Percentiles rank a stretch among this genome's conserved stretches.
These are phyloP conservation scores for Bellardia pandia DNA, from an alignment of 2,888 invertebrate genomes.

Conservation along the genomic window DNA sequence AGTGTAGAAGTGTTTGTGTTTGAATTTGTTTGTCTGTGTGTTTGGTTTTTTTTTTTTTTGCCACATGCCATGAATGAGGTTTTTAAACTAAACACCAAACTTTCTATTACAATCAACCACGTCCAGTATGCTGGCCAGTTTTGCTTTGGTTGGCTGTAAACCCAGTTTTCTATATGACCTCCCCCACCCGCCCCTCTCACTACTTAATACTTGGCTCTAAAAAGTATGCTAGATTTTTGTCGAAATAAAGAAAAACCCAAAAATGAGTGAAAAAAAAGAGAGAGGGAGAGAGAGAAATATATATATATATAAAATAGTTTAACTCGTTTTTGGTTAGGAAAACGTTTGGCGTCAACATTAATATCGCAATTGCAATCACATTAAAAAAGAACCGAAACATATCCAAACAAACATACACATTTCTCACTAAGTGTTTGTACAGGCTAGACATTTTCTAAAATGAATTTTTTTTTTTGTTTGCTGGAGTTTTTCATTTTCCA, in stretches of 20 bases:
- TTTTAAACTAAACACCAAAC: slow-evolving; percentile 66
- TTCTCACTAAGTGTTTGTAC: background rate
- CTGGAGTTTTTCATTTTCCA: slow-evolving; percentile 54
- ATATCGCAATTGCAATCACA: slow-evolving; percentile 79
- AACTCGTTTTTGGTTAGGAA: slow-evolving; percentile 62
- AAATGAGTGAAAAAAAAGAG: background rate
- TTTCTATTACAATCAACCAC: slow-evolving; percentile 70
- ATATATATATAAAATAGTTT: slow-evolving; percentile 31
- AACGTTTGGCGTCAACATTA: slow-evolving; percentile 68
- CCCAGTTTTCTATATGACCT: background rate
- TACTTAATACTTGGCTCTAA: background rate
- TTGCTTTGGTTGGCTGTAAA: slow-evolving; percentile 8
- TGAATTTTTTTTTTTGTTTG: slow-evolving; percentile 13
- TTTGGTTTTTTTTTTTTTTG: slow-evolving; percentile 26
- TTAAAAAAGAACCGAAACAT: slow-evolving; percentile 74
- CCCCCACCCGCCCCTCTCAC: background rate
- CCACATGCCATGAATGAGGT: slow-evolving; percentile 69
- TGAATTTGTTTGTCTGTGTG: background rate
- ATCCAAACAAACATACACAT: slow-evolving; percentile 15
- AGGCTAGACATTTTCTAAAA: slow-evolving; percentile 63
- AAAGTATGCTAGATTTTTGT: slow-evolving; percentile 35
- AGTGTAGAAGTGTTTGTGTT: background rate
- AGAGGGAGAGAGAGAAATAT: slow-evolving; percentile 42
- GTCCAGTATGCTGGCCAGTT: slow-evolving; percentile 57
- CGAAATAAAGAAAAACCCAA: slow-evolving; percentile 39